These are phyloP conservation scores for Dugesia japonica DNA, from an alignment of 2,888 invertebrate genomes.

Conservation along the genomic window DNA sequence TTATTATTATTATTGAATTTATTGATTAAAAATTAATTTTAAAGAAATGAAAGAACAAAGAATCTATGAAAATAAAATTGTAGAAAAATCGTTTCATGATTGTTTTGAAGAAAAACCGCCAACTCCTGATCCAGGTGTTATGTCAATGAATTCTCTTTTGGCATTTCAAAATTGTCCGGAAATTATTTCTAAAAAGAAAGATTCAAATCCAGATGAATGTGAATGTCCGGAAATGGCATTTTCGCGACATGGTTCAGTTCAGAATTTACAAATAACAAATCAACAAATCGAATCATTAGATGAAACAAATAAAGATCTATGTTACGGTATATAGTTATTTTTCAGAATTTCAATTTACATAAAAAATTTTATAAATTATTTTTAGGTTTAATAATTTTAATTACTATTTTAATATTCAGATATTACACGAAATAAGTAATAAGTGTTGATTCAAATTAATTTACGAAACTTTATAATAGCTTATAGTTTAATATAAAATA, in stretches of 20 bases:
- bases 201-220: background rate
- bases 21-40: no score
- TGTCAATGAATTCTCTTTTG: background rate
- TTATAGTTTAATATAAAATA: no score
- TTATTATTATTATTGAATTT: no score
- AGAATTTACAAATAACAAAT: background rate
- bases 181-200: background rate
- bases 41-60: background rate
- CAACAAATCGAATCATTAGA: conserved; percentile 4
- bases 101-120: background rate
- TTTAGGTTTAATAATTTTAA: no score
- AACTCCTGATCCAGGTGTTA: background rate
- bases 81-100: background rate
- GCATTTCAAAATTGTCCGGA: background rate
- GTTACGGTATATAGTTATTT: background rate
- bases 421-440: no score
- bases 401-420: no score
- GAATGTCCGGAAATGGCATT: background rate
- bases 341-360: no score
- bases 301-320: background rate
- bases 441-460: no score
- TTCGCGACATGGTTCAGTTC: background rate
- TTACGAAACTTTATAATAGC: no score
- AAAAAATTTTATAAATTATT: no score
- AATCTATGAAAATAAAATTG: background rate